Conservation (phyloP, 2,797 vertebrate species). For the Pelochelys cantorii region DNA sequence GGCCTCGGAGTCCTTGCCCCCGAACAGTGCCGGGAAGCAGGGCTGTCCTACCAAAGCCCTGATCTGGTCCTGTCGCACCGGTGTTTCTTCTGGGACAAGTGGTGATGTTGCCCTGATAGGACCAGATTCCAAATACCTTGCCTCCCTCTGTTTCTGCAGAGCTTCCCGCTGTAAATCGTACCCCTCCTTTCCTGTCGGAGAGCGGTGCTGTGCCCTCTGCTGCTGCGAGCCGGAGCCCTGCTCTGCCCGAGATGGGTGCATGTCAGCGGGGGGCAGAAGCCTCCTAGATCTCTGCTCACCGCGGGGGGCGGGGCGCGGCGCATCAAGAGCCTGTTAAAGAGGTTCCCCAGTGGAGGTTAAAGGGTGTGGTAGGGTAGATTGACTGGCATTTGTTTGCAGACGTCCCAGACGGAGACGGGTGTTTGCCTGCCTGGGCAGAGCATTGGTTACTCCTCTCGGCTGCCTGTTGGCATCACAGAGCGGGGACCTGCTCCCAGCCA, state of each 20-base stretch:
- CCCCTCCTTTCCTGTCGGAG: background rate
- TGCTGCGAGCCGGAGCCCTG: background rate
- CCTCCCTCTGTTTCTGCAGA: background rate
- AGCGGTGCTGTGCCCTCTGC: background rate
- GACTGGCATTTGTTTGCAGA: too few species aligned
- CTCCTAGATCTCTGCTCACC: background rate
- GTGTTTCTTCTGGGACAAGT: background rate
- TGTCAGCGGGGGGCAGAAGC: background rate
- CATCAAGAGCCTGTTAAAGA: background rate
- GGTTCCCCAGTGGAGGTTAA: too few species aligned
- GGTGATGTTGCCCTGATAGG: background rate
- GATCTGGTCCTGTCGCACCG: background rate
- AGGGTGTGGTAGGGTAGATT: background rate
- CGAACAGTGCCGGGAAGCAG: background rate
- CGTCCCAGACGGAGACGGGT: background rate
- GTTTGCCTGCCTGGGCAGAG: background rate
- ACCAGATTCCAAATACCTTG: background rate
- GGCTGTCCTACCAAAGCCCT: background rate
- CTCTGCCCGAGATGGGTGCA: background rate
- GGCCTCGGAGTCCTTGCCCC: background rate
- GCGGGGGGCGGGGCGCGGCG: background rate
- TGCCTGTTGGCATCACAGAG: background rate
- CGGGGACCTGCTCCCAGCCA: too few species aligned
- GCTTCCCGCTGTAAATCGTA: background rate
- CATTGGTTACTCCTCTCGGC: too few species aligned